These are phyloP conservation scores for Crossaster papposus DNA, from an alignment of 53 echinoderm and acorn worm species.

Conservation along the genomic window DNA sequence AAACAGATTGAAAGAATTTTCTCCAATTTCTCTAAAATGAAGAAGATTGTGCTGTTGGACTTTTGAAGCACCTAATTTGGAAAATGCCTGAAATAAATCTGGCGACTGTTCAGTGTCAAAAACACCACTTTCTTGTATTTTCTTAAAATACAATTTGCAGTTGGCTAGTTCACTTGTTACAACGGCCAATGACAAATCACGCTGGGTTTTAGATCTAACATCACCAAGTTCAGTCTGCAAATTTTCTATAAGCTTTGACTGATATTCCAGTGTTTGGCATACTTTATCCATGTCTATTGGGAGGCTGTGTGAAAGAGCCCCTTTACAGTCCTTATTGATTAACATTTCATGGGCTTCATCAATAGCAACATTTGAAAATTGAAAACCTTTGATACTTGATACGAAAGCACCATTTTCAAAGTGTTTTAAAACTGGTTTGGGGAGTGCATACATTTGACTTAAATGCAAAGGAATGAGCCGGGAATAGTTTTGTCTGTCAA, in stretches of 20 bases:
- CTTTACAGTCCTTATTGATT: slow-evolving; percentile 51
- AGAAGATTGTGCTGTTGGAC: slow-evolving; percentile 39
- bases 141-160: background rate
- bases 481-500: slow-evolving; percentile 45
- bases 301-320: slow-evolving; percentile 22
- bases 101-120: slow-evolving; percentile 29
- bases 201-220: background rate
- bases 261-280: slow-evolving; percentile 10
- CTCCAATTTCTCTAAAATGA: slow-evolving; percentile 15
- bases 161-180: slow-evolving; percentile 46
- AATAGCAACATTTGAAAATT: slow-evolving; percentile 44
- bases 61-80: background rate
- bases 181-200: slow-evolving; percentile 28
- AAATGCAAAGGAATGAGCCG: slow-evolving; percentile 40
- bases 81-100: slow-evolving; percentile 25
- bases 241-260: slow-evolving; percentile 20
- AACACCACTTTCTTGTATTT: slow-evolving; percentile 29
- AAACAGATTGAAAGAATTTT: slow-evolving; percentile 3
- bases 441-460: slow-evolving; percentile 37
- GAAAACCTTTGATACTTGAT: slow-evolving; percentile 26
- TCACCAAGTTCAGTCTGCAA: slow-evolving; percentile 34
- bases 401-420: slow-evolving; percentile 45
- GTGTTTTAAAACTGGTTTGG: background rate
- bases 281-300: slow-evolving; percentile 43
- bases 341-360: slow-evolving; percentile 61